phyloP scores from a whole-genome alignment of 2,797 vertebrate genomes.

The Sarcophilus harrisii region DNA sequence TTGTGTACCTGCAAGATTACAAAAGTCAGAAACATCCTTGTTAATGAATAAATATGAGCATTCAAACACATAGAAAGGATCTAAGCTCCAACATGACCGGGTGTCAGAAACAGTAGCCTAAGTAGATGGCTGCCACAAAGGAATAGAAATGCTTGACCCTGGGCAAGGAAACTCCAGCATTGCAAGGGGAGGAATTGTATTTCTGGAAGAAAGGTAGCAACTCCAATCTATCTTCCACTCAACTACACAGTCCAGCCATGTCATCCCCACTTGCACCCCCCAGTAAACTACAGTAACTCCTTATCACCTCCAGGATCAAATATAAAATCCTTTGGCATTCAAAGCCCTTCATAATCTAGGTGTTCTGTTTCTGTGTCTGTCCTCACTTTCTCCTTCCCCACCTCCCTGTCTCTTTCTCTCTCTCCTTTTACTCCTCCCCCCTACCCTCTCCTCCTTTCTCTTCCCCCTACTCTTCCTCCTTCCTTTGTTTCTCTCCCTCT shows the following conservation, averaged over 20 bases:
- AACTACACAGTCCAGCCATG: not conserved
- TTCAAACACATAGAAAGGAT: slow-evolving; percentile 89
- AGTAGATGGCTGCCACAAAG: slow-evolving; percentile 95
- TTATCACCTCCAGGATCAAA: too few species aligned
- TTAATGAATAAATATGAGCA: slow-evolving; percentile 96
- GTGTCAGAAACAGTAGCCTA: slow-evolving; percentile 97
- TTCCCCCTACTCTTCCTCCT: too few species aligned
- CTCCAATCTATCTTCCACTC: not conserved
- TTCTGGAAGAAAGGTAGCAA: not conserved
- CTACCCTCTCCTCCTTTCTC: too few species aligned
- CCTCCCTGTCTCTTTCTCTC: too few species aligned
- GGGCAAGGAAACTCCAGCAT: slow-evolving; percentile 93
- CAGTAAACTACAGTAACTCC: too few species aligned
- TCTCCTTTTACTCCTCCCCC: too few species aligned
- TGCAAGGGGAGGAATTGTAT: slow-evolving; percentile 89
- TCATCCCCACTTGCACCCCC: too few species aligned
- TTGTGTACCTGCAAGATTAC: slow-evolving; percentile 91
- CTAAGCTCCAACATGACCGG: slow-evolving; percentile 91
- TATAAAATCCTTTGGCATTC: too few species aligned
- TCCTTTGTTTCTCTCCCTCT: too few species aligned
- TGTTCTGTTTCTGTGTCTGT: too few species aligned
- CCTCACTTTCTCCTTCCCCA: too few species aligned
- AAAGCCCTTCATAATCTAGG: too few species aligned
- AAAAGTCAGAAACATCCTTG: slow-evolving; percentile 96
- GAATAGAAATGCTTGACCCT: slow-evolving; percentile 96